phyloP scores from a whole-genome alignment of 1,140 invertebrate genomes.

The Probaryconus sp. region DNA sequence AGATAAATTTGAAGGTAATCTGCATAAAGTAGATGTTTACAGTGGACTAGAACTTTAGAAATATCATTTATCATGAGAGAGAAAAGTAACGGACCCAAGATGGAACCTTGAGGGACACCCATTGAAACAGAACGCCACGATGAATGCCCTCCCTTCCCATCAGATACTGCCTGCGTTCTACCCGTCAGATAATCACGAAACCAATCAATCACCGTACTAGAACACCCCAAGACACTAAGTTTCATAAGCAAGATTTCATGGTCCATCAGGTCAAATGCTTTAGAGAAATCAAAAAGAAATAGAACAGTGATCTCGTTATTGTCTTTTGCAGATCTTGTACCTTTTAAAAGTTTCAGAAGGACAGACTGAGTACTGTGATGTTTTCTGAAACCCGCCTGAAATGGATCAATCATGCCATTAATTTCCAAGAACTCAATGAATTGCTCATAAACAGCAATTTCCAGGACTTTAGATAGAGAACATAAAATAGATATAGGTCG shows the following conservation, averaged over 20 bases:
- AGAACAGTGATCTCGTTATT: constrained; percentile 52
- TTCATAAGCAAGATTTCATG: constrained; percentile 20
- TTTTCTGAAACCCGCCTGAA: constrained; percentile 64
- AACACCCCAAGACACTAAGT: constrained; percentile 3
- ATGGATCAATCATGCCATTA: constrained; percentile 1
- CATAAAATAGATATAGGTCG: constrained; percentile 12
- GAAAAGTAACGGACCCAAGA: constrained; percentile 2
- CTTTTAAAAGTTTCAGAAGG: constrained; percentile 61
- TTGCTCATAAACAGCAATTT: constrained; percentile 17
- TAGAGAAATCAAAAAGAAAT: constrained; percentile 64
- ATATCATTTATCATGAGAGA: constrained; percentile 3
- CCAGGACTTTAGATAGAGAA: constrained; percentile 9
- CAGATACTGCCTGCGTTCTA: neutral
- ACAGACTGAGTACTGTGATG: constrained; percentile 60
- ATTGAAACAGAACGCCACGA: neutral
- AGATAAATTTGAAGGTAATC: constrained; percentile 2
- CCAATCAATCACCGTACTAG: neutral
- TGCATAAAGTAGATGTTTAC: neutral
- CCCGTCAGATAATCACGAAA: constrained; percentile 2
- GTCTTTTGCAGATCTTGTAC: constrained; percentile 61
- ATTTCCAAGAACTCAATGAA: neutral
- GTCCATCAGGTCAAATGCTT: constrained; percentile 64
- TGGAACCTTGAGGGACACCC: constrained; percentile 10
- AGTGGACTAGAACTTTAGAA: neutral
- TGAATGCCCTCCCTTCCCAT: neutral